Evolutionary conservation across 1,140 invertebrate genomes (phyloP), one percentile per base, ranked within the genome.

Genomic region (Penaeus chinensis): DNA sequence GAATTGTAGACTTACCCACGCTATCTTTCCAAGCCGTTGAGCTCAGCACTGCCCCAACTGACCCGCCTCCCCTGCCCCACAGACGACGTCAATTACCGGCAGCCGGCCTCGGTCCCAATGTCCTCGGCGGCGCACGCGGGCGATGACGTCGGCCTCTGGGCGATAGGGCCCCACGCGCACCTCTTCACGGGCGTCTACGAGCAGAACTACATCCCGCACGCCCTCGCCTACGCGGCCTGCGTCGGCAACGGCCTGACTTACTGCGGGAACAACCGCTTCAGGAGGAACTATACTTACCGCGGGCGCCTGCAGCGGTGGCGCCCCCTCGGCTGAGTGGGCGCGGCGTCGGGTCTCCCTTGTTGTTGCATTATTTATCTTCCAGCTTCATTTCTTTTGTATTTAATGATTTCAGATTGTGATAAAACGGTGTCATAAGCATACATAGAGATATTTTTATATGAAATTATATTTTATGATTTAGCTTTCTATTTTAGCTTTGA

Each of bases 111-210:
- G 0, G 94, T 98, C 24, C 88, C 87, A 0, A 69, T 76, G 27
- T 93, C 95, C 63, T 93, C 95, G 32, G 94, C 95, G 88, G 95
- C 94, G 76, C 97, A 98, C 91, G 95, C 95, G 2, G 97, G 96
- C 8, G 95, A 95, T 42, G 97, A 98, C 92, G 97, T 98, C 0
- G 93, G 94, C n/a, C 93, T 97, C 88, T 97, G 96, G 92, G 96
- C 96, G 47, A 61, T 91, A 95, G 97, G 98, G 83, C 97, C 97
- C 7, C 95, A 95, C 92, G 94, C 96, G 0, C 97, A 99, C 92
- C 93, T 99, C 7, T 96, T 99, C 90, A 95, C 97, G 90, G 96
- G 95, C 47, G 95, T 97, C 0, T 96, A 98, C 91, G 97, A 99
- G 91, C 97, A 99, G 92, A 96, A 95, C 91, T 98, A 97, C 92